Conservation (phyloP, 2,113 vertebrate species). For the Channa maculata region DNA sequence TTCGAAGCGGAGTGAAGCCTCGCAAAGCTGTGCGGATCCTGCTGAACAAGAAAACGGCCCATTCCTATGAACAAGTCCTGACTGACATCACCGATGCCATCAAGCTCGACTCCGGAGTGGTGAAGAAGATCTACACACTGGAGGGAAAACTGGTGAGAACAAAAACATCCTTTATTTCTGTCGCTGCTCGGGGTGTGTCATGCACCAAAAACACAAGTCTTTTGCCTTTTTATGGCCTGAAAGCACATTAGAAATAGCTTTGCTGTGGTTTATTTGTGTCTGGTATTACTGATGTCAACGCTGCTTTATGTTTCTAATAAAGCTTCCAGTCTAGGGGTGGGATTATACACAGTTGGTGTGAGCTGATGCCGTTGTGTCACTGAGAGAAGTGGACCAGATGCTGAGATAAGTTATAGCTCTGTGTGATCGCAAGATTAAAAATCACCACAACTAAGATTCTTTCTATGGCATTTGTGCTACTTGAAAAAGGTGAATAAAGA, state of each 20-base stretch:
- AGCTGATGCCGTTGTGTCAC: constrained; percentile 11
- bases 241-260: background rate
- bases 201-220: no score
- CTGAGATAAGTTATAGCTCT: background rate
- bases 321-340: background rate
- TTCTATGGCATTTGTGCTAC: background rate
- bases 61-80: constrained; percentile 98
- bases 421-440: background rate
- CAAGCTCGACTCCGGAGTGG: constrained; percentile 96
- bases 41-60: constrained; percentile 98
- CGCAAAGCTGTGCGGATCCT: constrained; percentile 95
- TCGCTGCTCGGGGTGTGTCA: background rate
- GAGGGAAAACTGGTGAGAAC: constrained; percentile 95
- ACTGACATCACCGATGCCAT: constrained; percentile 97
- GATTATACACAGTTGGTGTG: background rate
- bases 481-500: background rate
- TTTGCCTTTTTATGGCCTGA: background rate
- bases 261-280: background rate
- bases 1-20: constrained; percentile 95
- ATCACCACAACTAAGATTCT: background rate
- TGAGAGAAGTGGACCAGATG: background rate
- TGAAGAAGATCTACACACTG: constrained; percentile 96
- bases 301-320: background rate
- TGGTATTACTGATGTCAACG: background rate
- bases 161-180: background rate